Conservation (phyloP, 30 jellyfish, hydroid and myxozoan genomes). For the Turritopsis dohrnii region DNA sequence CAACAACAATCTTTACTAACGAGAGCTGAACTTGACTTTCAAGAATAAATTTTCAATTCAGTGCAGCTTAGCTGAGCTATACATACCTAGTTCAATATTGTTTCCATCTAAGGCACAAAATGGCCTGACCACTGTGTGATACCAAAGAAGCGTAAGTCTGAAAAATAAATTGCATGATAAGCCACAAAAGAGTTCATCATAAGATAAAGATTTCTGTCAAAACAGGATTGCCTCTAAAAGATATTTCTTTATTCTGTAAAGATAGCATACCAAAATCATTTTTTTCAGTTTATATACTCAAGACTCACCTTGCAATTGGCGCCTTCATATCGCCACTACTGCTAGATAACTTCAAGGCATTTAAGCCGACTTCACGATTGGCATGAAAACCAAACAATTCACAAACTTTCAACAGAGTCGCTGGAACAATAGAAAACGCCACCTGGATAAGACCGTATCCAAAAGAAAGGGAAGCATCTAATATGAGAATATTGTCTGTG, state of each 20-base stretch:
- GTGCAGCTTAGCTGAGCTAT: too few relatives aligned
- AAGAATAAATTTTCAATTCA: too few relatives aligned
- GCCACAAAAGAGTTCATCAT: too few relatives aligned
- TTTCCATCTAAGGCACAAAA: constrained; percentile 92
- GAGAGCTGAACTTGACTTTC: too few relatives aligned
- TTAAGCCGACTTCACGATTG: constrained; percentile 71
- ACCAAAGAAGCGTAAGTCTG: constrained; percentile 88
- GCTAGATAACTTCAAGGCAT: constrained; percentile 65
- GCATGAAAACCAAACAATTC: constrained; percentile 93
- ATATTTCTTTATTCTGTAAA: too few relatives aligned
- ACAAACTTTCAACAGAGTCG: constrained; percentile 86
- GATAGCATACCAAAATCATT: too few relatives aligned
- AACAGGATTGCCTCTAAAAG: too few relatives aligned
- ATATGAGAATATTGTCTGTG: constrained; percentile 39
- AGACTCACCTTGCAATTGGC: constrained; percentile 85
- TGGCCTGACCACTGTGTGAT: constrained; percentile 98
- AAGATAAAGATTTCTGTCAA: too few relatives aligned
- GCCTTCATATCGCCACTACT: constrained; percentile 91
- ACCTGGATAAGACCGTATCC: constrained; percentile 97
- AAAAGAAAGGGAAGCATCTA: constrained; percentile 68
- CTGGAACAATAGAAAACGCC: constrained; percentile 92
- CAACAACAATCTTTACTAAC: too few relatives aligned
- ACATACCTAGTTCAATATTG: constrained; percentile 75
- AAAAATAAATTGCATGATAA: background rate
- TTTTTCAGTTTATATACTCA: background rate